Conservation (phyloP, 64 coral and sea anemone species). For the Platygyra sinensis region DNA sequence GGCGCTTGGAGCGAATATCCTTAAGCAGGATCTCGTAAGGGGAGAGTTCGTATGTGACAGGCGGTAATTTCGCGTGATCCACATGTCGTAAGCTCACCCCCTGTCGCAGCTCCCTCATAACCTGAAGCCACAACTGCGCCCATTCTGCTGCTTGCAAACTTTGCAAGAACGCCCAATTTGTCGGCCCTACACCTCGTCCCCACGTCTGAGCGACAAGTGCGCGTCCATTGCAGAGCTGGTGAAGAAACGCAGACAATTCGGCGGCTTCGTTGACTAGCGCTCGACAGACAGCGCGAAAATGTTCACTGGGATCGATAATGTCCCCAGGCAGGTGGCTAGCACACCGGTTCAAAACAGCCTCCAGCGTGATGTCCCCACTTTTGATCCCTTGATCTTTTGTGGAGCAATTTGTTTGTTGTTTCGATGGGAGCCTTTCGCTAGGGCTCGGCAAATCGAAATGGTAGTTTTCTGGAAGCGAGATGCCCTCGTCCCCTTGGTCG, state of each 20-base stretch:
- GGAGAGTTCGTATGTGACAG: conserved; percentile 77
- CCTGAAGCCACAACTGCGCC: conserved; percentile 93
- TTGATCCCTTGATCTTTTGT: conserved; percentile 43
- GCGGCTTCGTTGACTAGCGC: conserved; percentile 77
- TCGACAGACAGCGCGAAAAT: conserved; percentile 84
- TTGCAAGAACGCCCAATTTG: conserved; percentile 89
- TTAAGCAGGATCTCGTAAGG: conserved; percentile 91
- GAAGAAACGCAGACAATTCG: conserved; percentile 76
- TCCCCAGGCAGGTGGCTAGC: conserved; percentile 73
- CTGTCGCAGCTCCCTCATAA: conserved; percentile 80
- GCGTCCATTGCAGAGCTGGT: conserved; percentile 84
- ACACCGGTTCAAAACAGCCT: conserved; percentile 80
- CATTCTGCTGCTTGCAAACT: conserved; percentile 86
- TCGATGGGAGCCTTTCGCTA: conserved; percentile 35
- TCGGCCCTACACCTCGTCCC: conserved; percentile 79
- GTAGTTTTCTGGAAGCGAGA: conserved; percentile 61
- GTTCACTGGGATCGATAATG: conserved; percentile 51
- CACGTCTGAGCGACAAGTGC: conserved; percentile 77
- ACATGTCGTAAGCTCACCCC: conserved; percentile 91
- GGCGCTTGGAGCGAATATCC: conserved; percentile 85
- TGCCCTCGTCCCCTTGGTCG: conserved; percentile 75
- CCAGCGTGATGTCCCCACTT: conserved; percentile 52
- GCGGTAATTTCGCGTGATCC: conserved; percentile 71
- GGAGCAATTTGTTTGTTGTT: conserved; percentile 46
- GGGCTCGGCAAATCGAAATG: conserved; percentile 27